Conservation (phyloP, 2,888 invertebrate genomes). For the Cyclophora punctaria region DNA sequence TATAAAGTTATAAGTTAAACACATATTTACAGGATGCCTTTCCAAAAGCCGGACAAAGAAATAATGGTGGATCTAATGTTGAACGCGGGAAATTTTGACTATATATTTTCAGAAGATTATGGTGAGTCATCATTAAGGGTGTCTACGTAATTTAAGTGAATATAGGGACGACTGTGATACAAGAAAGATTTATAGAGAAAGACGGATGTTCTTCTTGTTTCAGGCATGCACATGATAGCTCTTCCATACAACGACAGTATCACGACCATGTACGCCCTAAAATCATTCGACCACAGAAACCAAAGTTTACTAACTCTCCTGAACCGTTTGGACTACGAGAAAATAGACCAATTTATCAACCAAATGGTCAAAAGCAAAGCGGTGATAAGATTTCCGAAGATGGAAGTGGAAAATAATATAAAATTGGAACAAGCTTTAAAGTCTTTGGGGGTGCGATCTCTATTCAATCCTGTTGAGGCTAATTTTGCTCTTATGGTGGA, state of each 20-base stretch:
- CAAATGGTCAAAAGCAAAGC: slow-evolving; percentile 61
- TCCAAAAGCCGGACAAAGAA: slow-evolving; percentile 51
- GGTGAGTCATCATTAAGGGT: slow-evolving; percentile 27
- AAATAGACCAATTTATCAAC: slow-evolving; percentile 65
- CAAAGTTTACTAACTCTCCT: slow-evolving; percentile 64
- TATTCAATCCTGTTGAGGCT: slow-evolving; percentile 77
- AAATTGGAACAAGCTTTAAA: slow-evolving; percentile 73
- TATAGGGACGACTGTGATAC: no score
- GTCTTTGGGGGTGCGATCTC: slow-evolving; percentile 74
- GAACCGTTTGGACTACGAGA: slow-evolving; percentile 54
- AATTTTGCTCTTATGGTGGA: slow-evolving; percentile 80
- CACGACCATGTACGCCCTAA: slow-evolving; percentile 79
- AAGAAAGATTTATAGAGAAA: neutral
- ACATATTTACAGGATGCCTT: slow-evolving; percentile 61
- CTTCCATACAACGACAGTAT: slow-evolving; percentile 82
- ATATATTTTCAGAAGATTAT: slow-evolving; percentile 35
- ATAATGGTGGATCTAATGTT: slow-evolving; percentile 79
- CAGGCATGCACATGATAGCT: slow-evolving; percentile 78
- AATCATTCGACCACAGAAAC: slow-evolving; percentile 66
- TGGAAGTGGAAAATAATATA: slow-evolving; percentile 78
- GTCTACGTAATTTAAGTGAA: no score
- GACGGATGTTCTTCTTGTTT: slow-evolving; percentile 9
- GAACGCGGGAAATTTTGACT: slow-evolving; percentile 56
- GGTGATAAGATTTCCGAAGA: slow-evolving; percentile 80
- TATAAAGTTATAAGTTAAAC: neutral